Conservation (phyloP, 2,113 vertebrate species). For the Oreamnos americanus region DNA sequence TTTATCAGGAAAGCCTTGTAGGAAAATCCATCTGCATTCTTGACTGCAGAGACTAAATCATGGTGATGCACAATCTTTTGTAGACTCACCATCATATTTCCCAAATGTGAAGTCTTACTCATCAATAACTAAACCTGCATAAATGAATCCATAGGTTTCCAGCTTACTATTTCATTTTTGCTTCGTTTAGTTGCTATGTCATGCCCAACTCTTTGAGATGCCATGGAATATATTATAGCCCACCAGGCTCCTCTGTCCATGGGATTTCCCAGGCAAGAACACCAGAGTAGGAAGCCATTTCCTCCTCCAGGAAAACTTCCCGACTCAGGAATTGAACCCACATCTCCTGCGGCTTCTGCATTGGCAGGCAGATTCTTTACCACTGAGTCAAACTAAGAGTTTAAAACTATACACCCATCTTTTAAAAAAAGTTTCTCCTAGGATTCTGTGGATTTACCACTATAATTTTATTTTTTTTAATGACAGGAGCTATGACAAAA, state of each 20-base stretch:
- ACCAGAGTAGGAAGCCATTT: not conserved
- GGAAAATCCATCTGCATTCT: not conserved
- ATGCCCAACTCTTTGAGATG: not conserved
- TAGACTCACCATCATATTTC: not conserved
- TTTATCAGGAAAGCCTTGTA: not conserved
- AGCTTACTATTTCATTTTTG: not conserved
- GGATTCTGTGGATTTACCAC: not conserved
- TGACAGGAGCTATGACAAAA: not conserved
- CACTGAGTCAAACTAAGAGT: not conserved
- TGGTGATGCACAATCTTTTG: not conserved
- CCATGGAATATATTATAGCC: not conserved
- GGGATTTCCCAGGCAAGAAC: not conserved
- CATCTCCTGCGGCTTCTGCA: not conserved
- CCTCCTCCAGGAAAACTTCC: not conserved
- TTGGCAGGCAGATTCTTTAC: not conserved
- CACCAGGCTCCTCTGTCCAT: not conserved
- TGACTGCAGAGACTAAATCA: not conserved
- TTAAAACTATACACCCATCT: not conserved
- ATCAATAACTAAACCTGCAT: not conserved
- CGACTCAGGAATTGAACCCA: not conserved
- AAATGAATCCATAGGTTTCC: not conserved
- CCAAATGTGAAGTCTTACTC: not conserved
- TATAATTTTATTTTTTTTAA: not conserved
- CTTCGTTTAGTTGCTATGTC: not conserved
- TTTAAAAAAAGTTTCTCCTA: not conserved